Percentiles rank a stretch among this genome's conserved stretches.
Evolutionary conservation across 2,888 invertebrate genomes (phyloP).

Genomic region (Oxyscelio sp.): DNA sequence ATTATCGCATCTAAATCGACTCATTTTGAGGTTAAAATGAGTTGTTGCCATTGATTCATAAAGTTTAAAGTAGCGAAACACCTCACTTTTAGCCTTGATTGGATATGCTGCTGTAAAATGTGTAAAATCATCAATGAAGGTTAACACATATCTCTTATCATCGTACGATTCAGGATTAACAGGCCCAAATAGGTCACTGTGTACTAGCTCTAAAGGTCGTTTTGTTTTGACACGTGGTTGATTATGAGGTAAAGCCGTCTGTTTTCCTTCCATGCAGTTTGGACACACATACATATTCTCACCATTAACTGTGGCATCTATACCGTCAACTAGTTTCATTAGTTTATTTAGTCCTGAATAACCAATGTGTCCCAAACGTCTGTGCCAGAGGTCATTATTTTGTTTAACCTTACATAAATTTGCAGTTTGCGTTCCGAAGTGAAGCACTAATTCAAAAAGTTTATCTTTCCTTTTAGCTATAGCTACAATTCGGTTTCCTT

Average conservation of each 20-base stretch:
- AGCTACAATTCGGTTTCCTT: constrained; percentile 62
- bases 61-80: constrained; percentile 50
- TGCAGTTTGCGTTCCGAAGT: too few relatives aligned
- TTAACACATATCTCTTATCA: constrained; percentile 9
- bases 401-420: too few relatives aligned
- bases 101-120: constrained; percentile 41
- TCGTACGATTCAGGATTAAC: background rate
- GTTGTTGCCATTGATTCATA: constrained; percentile 14
- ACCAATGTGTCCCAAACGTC: constrained; percentile 67
- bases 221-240: constrained; percentile 63
- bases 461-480: constrained; percentile 53
- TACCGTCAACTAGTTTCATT: constrained; percentile 32
- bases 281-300: too few relatives aligned
- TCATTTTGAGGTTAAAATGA: constrained; percentile 62
- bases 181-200: constrained; percentile 73
- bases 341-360: constrained; percentile 34
- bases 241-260: constrained; percentile 58
- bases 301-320: too few relatives aligned
- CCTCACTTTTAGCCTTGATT: constrained; percentile 55
- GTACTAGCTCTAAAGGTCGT: constrained; percentile 75
- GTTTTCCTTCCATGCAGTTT: constrained; percentile 78
- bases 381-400: constrained; percentile 72
- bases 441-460: too few relatives aligned
- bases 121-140: constrained; percentile 37
- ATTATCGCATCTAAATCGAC: constrained; percentile 46